Percentiles rank a stretch among this genome's conserved stretches.
These are phyloP conservation scores for Pangasianodon hypophthalmus DNA, from an alignment of 2,113 vertebrate species.

Conservation along the genomic window DNA sequence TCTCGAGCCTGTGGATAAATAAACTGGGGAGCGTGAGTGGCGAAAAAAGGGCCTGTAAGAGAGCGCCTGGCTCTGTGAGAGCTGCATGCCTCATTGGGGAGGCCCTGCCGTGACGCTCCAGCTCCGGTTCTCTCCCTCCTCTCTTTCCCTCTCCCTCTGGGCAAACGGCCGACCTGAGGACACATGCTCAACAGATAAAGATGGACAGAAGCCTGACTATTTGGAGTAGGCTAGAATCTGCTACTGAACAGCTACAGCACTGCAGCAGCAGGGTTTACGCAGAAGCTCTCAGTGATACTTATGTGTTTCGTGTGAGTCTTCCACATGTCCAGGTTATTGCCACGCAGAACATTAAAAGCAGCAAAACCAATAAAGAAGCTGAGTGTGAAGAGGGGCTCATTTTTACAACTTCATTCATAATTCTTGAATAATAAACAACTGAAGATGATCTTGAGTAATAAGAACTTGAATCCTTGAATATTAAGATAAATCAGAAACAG, in stretches of 20 bases:
- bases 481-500: background rate
- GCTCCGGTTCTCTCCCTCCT: conserved; percentile 35
- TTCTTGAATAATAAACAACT: background rate
- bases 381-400: background rate
- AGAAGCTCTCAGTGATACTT: background rate
- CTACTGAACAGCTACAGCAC: conserved; percentile 17
- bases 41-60: conserved; percentile 64
- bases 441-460: background rate
- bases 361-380: background rate
- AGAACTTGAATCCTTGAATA: background rate
- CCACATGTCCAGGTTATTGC: background rate
- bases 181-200: conserved; percentile 59
- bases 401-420: background rate
- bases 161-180: conserved; percentile 40
- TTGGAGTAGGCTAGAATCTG: background rate
- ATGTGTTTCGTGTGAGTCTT: background rate
- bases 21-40: conserved; percentile 67
- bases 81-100: conserved; percentile 73
- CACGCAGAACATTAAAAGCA: background rate
- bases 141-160: background rate
- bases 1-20: conserved; percentile 79
- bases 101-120: conserved; percentile 60
- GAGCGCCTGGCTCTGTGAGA: conserved; percentile 72
- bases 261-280: background rate
- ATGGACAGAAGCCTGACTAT: conserved; percentile 34